Base-by-base conservation (phyloP, 2,888 invertebrate species). In the Strigamia maritima region DNA sequence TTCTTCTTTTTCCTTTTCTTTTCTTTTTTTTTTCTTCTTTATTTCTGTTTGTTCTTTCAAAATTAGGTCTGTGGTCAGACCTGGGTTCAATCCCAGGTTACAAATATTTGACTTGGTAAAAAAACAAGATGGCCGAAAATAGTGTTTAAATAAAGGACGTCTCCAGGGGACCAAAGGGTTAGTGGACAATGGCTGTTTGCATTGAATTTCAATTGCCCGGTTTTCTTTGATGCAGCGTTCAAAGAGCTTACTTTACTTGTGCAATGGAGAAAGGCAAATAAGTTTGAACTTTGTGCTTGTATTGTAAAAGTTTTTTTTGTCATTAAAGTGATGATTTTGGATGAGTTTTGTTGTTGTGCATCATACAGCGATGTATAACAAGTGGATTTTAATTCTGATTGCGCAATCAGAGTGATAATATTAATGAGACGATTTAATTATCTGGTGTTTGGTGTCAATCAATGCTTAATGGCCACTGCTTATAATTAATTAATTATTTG, bases 151-250 rank as follows among this genome's bases (percentile, higher is more conserved):
- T 26, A 70, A 70, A 28, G 70, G n/a, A 28, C 4, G 26, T 70
- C 70, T 28, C 70, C n/a, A 6, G 70, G 70, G 60, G 70, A 28
- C 26, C 26, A 70, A 70, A 70, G 70, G 70, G 70, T 70, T 70
- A 70, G 28, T 70, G 70, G 70, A 70, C 70, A 70, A 70, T 70
- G 70, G 70, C 26, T 70, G 70, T 70, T 70, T 70, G 70, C 70
- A 28, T 70, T 70, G 70, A 70, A 70, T 70, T 70, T 70, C 70
- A 70, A 70, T 70, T 70, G 70, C 70, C 70, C 70, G 70, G 70
- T 70, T 28, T 60, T 28, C 70, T 70, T 70, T 70, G 70, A 70
- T 70, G 70, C 70, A 26, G 7, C n/a, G 70, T 24, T 70, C 16
- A 28, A 70, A n/a, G 28, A 1, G 0, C 12, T 70, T 70, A n/a